Conservation (phyloP, 1,140 invertebrate species). For the Drosophila setifemur region DNA sequence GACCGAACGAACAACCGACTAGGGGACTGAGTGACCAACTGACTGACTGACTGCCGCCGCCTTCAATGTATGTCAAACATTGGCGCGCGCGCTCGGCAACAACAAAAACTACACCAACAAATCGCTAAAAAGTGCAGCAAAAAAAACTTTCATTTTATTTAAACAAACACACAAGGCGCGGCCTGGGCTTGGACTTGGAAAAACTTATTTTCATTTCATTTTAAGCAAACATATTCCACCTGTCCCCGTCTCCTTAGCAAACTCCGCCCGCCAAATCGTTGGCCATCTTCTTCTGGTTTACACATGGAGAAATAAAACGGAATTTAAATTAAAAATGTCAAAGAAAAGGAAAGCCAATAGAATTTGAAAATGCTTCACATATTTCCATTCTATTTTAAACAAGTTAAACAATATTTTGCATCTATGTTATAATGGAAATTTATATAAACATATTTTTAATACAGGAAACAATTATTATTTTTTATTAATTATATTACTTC, state of each 20-base stretch:
- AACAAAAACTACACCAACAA: too few relatives aligned
- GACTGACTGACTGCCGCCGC: conserved; percentile 44
- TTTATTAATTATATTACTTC: not conserved
- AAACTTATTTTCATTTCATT: conserved; percentile 78
- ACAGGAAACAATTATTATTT: not conserved
- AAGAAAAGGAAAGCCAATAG: too few relatives aligned
- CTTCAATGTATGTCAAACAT: conserved; percentile 76
- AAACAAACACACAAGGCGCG: conserved; percentile 75
- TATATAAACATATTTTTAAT: not conserved
- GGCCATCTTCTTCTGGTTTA: conserved; percentile 12
- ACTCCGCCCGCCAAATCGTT: not conserved
- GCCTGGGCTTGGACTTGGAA: conserved; percentile 58
- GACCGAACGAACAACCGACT: too few relatives aligned
- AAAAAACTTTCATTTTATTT: conserved; percentile 81
- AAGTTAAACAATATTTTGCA: not conserved
- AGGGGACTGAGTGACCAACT: conserved; percentile 15
- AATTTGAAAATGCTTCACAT: too few relatives aligned
- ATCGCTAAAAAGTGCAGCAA: conserved; percentile 24
- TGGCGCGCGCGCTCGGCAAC: conserved; percentile 47
- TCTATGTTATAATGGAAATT: not conserved
- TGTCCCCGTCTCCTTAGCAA: not conserved
- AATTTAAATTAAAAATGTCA: too few relatives aligned
- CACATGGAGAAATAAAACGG: not conserved
- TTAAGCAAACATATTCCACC: conserved; percentile 58
- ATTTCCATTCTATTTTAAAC: not conserved